Evolutionary conservation across 2,797 vertebrate species (phyloP).

Genomic region (Alauda arvensis): DNA sequence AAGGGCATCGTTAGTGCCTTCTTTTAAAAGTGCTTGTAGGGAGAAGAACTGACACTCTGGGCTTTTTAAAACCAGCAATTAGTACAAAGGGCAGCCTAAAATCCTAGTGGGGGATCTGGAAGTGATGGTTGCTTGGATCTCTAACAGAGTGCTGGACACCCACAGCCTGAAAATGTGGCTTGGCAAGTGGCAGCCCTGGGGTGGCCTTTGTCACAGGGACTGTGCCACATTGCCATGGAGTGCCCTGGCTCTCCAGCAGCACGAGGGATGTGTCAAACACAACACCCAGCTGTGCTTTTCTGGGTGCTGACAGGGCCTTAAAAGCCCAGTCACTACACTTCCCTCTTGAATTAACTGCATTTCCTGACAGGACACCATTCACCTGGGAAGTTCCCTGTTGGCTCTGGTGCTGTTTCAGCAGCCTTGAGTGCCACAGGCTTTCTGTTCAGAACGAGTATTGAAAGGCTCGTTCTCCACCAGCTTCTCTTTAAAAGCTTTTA

Average conservation of each 20-base stretch:
- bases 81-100: not conserved
- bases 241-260: not conserved
- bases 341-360: not conserved
- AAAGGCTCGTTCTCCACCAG: not conserved
- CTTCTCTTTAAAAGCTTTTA: not conserved
- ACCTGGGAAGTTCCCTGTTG: not conserved
- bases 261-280: not conserved
- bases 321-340: not conserved
- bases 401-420: not conserved
- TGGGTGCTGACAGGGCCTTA: not conserved
- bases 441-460: not conserved
- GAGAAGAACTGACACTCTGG: not conserved
- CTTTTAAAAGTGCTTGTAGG: not conserved
- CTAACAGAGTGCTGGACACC: not conserved
- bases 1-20: not conserved
- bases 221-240: not conserved
- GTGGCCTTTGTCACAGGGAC: fast-evolving
- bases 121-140: not conserved
- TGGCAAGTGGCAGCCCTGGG: not conserved
- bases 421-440: not conserved
- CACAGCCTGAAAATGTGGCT: not conserved
- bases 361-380: not conserved
- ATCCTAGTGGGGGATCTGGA: not conserved
- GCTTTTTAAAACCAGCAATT: not conserved
- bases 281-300: not conserved